Percentiles rank a stretch among this genome's conserved stretches.
phyloP scores from a whole-genome alignment of 1,140 invertebrate genomes.

The Megalonaias nervosa region DNA sequence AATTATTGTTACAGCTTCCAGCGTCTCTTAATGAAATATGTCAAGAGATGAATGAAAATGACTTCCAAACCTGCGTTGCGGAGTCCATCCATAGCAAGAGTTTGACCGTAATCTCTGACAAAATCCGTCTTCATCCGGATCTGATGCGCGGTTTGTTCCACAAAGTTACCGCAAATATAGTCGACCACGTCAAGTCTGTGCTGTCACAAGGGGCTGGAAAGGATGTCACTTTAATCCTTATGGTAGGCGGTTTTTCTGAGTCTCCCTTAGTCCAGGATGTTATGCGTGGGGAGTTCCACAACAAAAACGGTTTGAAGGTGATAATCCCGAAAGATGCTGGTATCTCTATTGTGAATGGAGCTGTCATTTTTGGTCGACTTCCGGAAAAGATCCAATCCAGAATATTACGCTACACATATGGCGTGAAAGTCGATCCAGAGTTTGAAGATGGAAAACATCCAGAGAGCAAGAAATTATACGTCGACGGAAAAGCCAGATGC shows the following conservation, averaged over 20 bases:
- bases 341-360: constrained; percentile 4
- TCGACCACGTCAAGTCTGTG: constrained; percentile 10
- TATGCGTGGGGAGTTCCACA: constrained; percentile 8
- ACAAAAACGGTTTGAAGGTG: constrained; percentile 7
- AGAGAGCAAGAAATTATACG: neutral
- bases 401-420: constrained; percentile 4
- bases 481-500: neutral
- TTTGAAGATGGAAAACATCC: constrained; percentile 1
- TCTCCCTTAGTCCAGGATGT: constrained; percentile 18
- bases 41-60: neutral
- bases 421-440: neutral
- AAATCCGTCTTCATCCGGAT: constrained; percentile 4
- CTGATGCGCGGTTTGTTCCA: constrained; percentile 12
- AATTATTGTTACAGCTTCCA: neutral
- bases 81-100: neutral
- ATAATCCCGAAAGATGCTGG: constrained; percentile 16
- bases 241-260: constrained; percentile 32
- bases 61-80: neutral
- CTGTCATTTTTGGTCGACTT: neutral
- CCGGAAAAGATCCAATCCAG: neutral
- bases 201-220: neutral
- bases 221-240: constrained; percentile 15
- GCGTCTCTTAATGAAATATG: constrained; percentile 10
- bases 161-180: constrained; percentile 6
- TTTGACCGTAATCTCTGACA: constrained; percentile 7